A percentile compares a stretch with the other conserved stretches of the same genome.
These are phyloP conservation scores for Dicranocentrus wangi DNA, from an alignment of 2,888 invertebrate species.

Conservation along the genomic window DNA sequence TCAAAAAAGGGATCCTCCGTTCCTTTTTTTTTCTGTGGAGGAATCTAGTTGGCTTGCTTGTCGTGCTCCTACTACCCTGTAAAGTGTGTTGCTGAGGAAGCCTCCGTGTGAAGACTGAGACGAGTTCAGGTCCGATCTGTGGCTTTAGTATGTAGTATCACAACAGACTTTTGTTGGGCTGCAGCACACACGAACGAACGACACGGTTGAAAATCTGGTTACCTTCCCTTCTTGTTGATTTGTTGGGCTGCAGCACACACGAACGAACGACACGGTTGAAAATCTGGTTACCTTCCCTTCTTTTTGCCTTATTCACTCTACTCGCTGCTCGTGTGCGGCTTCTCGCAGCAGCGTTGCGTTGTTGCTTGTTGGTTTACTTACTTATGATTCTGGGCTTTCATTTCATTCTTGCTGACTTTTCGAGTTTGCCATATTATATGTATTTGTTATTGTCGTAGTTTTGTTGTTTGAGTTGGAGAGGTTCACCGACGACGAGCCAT, in stretches of 20 bases:
- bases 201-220: constrained; percentile 10
- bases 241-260: no score
- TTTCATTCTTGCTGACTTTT: no score
- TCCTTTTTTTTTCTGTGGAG: no score
- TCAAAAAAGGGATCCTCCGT: no score
- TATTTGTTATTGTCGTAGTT: no score
- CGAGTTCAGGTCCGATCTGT: constrained; percentile 18
- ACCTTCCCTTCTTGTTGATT: neutral
- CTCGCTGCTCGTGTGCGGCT: neutral
- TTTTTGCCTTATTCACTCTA: neutral
- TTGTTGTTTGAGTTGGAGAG: no score
- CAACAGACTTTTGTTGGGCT: no score
- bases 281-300: constrained; percentile 6
- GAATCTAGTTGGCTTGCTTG: no score
- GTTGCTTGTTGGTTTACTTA: neutral
- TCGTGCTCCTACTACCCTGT: no score
- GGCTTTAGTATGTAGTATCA: constrained; percentile 52
- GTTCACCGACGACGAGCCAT: no score
- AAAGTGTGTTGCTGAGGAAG: constrained; percentile 46
- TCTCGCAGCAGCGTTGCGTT: neutral
- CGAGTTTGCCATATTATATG: no score
- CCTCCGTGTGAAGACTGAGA: constrained; percentile 49
- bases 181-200: constrained; percentile 8
- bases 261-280: constrained; percentile 8
- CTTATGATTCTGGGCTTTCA: neutral